Base-by-base conservation (phyloP, 2,113 vertebrate species). In the Percopsis transmontana region DNA sequence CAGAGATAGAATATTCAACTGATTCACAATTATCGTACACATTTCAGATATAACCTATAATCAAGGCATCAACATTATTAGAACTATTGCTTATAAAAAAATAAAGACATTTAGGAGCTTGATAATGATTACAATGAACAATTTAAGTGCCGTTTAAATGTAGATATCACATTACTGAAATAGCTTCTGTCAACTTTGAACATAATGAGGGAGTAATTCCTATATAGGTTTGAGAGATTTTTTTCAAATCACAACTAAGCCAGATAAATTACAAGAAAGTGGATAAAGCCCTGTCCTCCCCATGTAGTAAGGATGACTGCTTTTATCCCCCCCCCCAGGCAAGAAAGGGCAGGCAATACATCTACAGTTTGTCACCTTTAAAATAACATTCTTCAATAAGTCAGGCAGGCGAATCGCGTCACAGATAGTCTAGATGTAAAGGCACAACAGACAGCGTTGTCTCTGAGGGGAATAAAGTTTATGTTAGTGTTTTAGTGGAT, bases 161-260 rank as follows among this genome's bases (percentile, higher is more conserved):
- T 18, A 13, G 16, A 57, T 57, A n/a, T 58, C 45, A 55, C 27
- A 55, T 23, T 53, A 11, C 51, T 23, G 12, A 14, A 53, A 18
- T 13, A 23, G 20, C 51, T 53, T 24, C n/a, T 19, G 48, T 19
- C 48, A 50, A 50, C 8, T 53, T 53, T 11, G 14, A 51, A 51
- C 9, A 45, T 18, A 48, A 48, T 7, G 51, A 7, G 42, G 20
- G 1, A 59, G 68, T 69, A 57, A 7, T 45, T 16, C 45, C 45
- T 27, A 3, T 16, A 44, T 8, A 74, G 54, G 45, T 55, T 1
- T 1, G 51, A 50, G 33, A 68, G 14, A 12, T 14, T 44, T 66
- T 62, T 11, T 45, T 19, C 62, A 19, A 33, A 53, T 75, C 20
- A 68, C 45, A 47, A 47, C 45, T 47, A 64, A 44, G 0, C 59